Conservation (phyloP, 2,888 invertebrate genomes). For the Trissonchulus latispiculum region DNA sequence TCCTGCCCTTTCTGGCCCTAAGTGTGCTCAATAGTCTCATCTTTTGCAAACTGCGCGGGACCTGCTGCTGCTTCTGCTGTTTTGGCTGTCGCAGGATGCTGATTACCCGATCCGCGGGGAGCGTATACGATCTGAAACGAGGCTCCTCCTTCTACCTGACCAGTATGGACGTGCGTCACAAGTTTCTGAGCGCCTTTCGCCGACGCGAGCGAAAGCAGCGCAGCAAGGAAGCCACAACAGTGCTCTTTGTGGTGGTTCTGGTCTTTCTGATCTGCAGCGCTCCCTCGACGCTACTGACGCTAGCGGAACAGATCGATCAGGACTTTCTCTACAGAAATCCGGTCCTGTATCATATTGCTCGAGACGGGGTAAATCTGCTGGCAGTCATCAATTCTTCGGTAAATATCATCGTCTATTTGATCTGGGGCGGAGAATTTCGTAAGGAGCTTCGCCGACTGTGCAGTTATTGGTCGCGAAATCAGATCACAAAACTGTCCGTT, state of each 20-base stretch:
- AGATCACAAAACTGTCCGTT: not conserved
- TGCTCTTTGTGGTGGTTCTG: conserved; percentile 10
- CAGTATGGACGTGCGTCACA: too few species aligned
- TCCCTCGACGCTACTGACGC: not conserved
- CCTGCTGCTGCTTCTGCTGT: too few species aligned
- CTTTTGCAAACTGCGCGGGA: not conserved
- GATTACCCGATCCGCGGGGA: not conserved
- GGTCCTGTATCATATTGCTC: not conserved
- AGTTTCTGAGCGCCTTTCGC: too few species aligned
- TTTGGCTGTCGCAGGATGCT: not conserved
- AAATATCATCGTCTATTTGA: conserved; percentile 9
- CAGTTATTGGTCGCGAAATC: not conserved
- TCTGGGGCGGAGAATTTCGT: conserved; percentile 9
- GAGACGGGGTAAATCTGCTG: conserved; percentile 7
- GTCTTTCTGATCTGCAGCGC: conserved; percentile 15
- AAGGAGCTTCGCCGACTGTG: not conserved
- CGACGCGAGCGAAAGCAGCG: not conserved
- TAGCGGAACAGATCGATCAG: conserved; percentile 2
- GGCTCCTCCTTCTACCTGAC: too few species aligned
- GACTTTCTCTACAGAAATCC: not conserved
- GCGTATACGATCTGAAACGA: too few species aligned
- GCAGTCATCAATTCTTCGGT: conserved; percentile 15
- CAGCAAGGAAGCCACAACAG: conserved; percentile 9
- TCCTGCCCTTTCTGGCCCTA: conserved; percentile 7
- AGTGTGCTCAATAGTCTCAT: conserved; percentile 16